These are phyloP conservation scores for Drosophila ustulata DNA, from an alignment of 2,888 invertebrate species.

Conservation along the genomic window DNA sequence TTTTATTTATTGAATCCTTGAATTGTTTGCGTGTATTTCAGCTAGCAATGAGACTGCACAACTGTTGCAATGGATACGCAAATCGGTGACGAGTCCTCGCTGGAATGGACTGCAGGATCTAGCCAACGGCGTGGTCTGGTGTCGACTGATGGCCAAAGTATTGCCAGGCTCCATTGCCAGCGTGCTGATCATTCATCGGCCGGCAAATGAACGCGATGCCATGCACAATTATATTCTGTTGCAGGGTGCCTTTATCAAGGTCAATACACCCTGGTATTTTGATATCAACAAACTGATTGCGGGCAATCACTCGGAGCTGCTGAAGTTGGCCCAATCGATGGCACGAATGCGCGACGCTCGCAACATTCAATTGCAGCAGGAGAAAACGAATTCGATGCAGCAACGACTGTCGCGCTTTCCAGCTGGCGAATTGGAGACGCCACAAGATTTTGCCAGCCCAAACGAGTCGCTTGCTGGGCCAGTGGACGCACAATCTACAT, in stretches of 20 bases:
- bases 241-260: conserved; percentile 24
- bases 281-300: conserved; percentile 1
- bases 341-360: background rate
- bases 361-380: background rate
- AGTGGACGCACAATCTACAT: background rate
- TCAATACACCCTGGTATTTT: conserved; percentile 19
- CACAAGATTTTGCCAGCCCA: background rate
- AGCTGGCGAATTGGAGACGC: conserved; percentile 11
- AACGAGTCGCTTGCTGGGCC: background rate
- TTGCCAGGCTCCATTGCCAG: conserved; percentile 39
- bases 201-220: conserved; percentile 25
- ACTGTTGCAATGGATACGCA: conserved; percentile 33
- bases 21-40: background rate
- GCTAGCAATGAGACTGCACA: conserved; percentile 2
- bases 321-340: conserved; percentile 19
- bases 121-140: conserved; percentile 34
- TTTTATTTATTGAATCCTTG: too few relatives aligned
- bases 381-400: background rate
- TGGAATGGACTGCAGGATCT: conserved; percentile 21
- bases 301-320: conserved; percentile 13
- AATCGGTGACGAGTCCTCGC: conserved; percentile 15
- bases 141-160: conserved; percentile 37
- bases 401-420: background rate
- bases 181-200: conserved; percentile 34
- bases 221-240: conserved; percentile 41